Conservation (phyloP, 2,888 invertebrate species). For the Cheilosia scutellata region DNA sequence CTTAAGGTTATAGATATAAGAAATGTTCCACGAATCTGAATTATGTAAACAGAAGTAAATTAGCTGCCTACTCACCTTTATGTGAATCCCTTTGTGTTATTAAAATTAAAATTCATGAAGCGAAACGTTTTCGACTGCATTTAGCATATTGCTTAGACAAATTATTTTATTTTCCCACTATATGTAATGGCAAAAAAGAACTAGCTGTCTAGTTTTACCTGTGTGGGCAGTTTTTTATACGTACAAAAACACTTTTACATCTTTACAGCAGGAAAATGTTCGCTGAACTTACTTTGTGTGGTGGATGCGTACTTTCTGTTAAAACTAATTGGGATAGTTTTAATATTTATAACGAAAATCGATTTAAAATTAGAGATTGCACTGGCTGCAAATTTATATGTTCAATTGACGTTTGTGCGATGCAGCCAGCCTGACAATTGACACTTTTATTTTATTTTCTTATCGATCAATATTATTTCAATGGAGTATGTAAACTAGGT, state of each 20-base stretch:
- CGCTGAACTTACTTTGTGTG: constrained; percentile 4
- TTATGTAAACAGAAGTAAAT: constrained; percentile 42
- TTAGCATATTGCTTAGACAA: constrained; percentile 14
- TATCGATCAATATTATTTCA: not conserved
- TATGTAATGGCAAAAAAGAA: not conserved
- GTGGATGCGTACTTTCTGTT: not conserved
- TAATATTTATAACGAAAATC: constrained; percentile 12
- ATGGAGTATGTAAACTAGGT: not conserved
- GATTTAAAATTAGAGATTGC: constrained; percentile 35
- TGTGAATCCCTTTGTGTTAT: constrained; percentile 15
- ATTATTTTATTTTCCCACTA: not conserved
- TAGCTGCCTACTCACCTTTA: constrained; percentile 18
- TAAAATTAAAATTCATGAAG: constrained; percentile 9
- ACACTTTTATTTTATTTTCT: constrained; percentile 18
- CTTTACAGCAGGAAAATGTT: not conserved
- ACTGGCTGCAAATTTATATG: constrained; percentile 23
- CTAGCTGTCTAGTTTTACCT: not conserved
- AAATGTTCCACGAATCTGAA: constrained; percentile 7
- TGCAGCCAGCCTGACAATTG: constrained; percentile 33
- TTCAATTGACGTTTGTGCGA: constrained; percentile 31
- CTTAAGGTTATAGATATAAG: not conserved
- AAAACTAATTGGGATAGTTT: not conserved
- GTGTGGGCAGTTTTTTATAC: not conserved
- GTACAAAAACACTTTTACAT: not conserved
- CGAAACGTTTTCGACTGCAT: not conserved